Evolutionary conservation across 2,113 vertebrate species (phyloP), one percentile per base, ranked within the genome.

Genomic region (Takifugu bimaculatus): DNA sequence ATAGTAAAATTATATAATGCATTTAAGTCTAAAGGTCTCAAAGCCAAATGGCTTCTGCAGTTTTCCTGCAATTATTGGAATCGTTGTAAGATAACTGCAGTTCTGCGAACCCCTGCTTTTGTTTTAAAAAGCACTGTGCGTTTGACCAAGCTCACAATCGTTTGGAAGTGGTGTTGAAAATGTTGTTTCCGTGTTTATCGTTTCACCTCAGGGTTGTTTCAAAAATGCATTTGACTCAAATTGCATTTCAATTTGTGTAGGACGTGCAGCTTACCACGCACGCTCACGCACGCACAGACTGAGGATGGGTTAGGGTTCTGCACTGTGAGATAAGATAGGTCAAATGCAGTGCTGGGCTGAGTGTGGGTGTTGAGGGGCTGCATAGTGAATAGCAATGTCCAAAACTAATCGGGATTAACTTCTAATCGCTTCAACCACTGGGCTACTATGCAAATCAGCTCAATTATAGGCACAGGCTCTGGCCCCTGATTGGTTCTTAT

Each of bases 391-490:
- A 85, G 80, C 84, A 85, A 87, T 86, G 82, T 78, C 78, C 79
- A 77, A 68, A 82, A 81, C 79, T 87, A 82, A 89, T 88, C 81
- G 75, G 87, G 89, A 90, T 91, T 91, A 89, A 81, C 78, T 86
- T 82, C 85, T 89, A 90, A 91, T 89, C 86, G 69, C 79, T 77
- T 78, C 72, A 74, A 66, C 55, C 74, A 80, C 82, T 78, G 79
- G 78, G 79, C 80, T 27, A 61, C 85, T 87, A 87, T 87, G 87
- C 70, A 87, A 87, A 88, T 87, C 57, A 69, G 54, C 72, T 85
- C 60, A 82, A 85, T 88, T 86, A 84, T 79, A 76, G 75, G 79
- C 79, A 64, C 61, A 61, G 53, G 57, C 83, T 61, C 70, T 54
- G 67, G 72, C 63, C 73, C 73, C 84, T 78, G 86, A 88, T 87